Conservation (phyloP, 1,140 invertebrate species). For the Halotydeus destructor region DNA sequence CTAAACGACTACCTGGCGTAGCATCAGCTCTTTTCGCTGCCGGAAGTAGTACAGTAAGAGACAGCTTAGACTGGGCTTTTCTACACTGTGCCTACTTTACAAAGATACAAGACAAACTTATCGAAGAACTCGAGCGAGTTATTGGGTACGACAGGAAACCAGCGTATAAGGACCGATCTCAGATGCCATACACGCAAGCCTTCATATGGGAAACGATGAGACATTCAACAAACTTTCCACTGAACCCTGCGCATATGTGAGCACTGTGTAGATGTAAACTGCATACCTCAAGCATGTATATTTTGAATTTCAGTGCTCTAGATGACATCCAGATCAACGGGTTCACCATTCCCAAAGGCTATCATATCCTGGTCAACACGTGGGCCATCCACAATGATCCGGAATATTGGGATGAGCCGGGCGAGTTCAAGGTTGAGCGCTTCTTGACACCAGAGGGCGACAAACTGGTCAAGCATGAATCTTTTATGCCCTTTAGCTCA, state of each 20-base stretch:
- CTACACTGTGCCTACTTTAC: conserved; percentile 23
- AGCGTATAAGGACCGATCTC: conserved; percentile 14
- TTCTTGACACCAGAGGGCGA: conserved; percentile 25
- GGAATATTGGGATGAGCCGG: conserved; percentile 41
- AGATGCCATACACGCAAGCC: conserved; percentile 20
- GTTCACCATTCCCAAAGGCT: conserved; percentile 14
- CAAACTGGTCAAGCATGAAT: conserved; percentile 13
- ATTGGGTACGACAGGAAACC: conserved; percentile 19
- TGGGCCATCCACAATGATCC: conserved; percentile 44
- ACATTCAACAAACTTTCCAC: conserved; percentile 18
- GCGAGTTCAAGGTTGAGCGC: conserved; percentile 44
- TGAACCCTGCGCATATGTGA: conserved; percentile 13
- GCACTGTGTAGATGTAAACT: not conserved
- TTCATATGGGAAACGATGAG: conserved; percentile 20
- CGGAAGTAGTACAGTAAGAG: conserved; percentile 23
- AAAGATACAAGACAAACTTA: conserved; percentile 20
- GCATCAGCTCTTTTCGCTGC: conserved; percentile 19
- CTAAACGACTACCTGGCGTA: conserved; percentile 15
- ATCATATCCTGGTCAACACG: conserved; percentile 38
- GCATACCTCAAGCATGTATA: conserved; percentile 2
- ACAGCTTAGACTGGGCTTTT: conserved; percentile 23
- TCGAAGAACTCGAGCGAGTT: conserved; percentile 22
- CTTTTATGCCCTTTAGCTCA: conserved; percentile 20
- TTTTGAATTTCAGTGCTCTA: not conserved
- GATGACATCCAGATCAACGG: conserved; percentile 10